These are phyloP conservation scores for Phycodurus eques DNA, from an alignment of 2,113 vertebrate species.

Conservation along the genomic window DNA sequence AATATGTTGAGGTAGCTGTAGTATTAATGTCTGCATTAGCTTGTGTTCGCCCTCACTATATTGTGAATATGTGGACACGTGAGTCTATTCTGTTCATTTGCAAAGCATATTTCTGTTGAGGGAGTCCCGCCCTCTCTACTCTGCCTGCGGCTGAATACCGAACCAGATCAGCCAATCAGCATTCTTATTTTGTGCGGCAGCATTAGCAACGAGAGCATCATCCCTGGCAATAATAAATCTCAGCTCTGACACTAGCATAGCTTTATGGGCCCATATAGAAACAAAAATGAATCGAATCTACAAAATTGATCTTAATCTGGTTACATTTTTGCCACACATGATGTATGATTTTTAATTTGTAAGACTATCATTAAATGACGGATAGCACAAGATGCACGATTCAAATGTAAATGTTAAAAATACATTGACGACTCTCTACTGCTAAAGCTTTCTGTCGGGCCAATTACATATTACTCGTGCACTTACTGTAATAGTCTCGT, in stretches of 20 bases:
- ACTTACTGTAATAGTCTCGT: too few species aligned
- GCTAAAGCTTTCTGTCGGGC: too few species aligned
- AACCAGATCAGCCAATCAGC: slow-evolving; percentile 42
- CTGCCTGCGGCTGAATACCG: slow-evolving; percentile 11
- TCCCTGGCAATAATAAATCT: slow-evolving; percentile 39
- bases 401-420: too few species aligned
- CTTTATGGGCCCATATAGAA: background rate
- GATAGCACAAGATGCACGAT: too few species aligned
- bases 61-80: background rate
- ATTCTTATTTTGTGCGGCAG: slow-evolving; percentile 33
- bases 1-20: background rate
- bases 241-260: slow-evolving; percentile 10
- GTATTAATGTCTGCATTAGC: background rate
- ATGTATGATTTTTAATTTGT: background rate
- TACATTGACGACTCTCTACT: too few species aligned
- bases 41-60: background rate
- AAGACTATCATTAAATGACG: too few species aligned
- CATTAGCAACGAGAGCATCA: slow-evolving; percentile 56
- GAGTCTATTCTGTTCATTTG: background rate
- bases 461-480: too few species aligned
- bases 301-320: background rate
- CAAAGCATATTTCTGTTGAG: slow-evolving; percentile 9
- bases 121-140: slow-evolving; percentile 17
- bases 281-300: background rate
- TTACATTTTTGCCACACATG: background rate